Percentiles rank a stretch among this genome's conserved stretches.
Evolutionary conservation across 2,113 vertebrate species (phyloP).

Genomic region (Tragulus kanchil): DNA sequence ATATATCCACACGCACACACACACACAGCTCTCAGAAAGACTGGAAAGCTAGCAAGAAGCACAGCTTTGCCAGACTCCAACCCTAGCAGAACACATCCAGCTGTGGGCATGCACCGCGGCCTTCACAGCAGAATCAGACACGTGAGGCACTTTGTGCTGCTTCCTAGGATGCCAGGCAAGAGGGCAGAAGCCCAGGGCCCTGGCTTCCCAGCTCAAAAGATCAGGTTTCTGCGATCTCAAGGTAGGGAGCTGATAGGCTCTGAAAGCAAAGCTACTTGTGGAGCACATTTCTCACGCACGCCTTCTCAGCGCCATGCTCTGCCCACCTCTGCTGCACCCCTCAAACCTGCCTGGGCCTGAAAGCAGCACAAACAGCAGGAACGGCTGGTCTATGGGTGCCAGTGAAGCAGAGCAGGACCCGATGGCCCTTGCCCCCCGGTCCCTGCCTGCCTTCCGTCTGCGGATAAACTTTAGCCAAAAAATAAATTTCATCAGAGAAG

Average conservation of each 20-base stretch:
- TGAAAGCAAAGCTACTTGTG: background rate
- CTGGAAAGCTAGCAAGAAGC: background rate
- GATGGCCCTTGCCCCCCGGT: background rate
- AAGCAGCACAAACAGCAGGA: too few species aligned
- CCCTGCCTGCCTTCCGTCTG: background rate
- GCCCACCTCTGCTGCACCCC: too few species aligned
- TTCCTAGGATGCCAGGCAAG: background rate
- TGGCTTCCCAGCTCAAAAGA: background rate
- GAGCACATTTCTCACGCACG: fast-evolving
- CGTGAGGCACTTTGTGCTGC: background rate
- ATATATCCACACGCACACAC: too few species aligned
- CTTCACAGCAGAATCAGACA: background rate
- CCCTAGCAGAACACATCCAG: background rate
- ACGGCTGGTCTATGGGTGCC: fast-evolving
- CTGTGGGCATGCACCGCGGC: fast-evolving
- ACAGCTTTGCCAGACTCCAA: background rate
- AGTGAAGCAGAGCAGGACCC: background rate
- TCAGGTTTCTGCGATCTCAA: background rate
- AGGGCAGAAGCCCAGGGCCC: background rate
- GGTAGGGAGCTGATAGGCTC: fast-evolving
- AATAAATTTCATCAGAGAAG: background rate
- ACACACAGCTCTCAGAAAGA: background rate
- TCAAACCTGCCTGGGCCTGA: background rate
- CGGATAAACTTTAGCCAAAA: background rate
- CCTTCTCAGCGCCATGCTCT: background rate